phyloP scores from a whole-genome alignment of 2,797 vertebrate genomes.

The Emydoidea blandingii region DNA sequence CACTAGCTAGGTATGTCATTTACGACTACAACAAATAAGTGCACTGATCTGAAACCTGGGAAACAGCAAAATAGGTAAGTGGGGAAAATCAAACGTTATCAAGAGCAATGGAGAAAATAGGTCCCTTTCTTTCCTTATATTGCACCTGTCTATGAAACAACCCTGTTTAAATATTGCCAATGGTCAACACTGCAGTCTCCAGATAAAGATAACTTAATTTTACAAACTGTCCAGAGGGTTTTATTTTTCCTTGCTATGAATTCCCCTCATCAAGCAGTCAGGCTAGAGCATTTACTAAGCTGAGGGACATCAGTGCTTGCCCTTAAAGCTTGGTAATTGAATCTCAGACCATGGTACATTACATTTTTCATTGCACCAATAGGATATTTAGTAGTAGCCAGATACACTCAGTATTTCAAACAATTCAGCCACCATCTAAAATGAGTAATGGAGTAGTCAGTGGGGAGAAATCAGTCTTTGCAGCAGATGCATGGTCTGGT shows the following conservation, averaged over 20 bases:
- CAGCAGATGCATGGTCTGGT: not conserved
- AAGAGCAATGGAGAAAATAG: not conserved
- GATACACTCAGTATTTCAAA: constrained; percentile 9
- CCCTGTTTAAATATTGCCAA: not conserved
- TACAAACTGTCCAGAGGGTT: not conserved
- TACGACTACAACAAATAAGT: constrained; percentile 21
- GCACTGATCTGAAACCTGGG: not conserved
- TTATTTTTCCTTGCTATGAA: not conserved
- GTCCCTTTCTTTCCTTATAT: accelerated
- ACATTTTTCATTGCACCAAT: not conserved
- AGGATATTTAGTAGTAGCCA: not conserved
- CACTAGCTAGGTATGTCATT: not conserved
- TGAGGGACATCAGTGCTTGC: constrained; percentile 7
- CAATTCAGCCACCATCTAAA: constrained; percentile 11
- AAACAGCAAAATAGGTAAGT: not conserved
- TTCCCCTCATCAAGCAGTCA: not conserved
- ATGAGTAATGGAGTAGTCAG: constrained; percentile 17
- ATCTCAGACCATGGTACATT: constrained; percentile 10
- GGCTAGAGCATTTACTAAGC: not conserved
- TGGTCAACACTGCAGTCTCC: constrained; percentile 4
- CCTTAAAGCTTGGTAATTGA: not conserved
- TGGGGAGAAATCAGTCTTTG: not conserved
- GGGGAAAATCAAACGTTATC: not conserved
- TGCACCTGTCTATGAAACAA: constrained; percentile 6
- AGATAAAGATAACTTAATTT: constrained; percentile 17